Evolutionary conservation across 2,797 vertebrate genomes (phyloP), one percentile per base, ranked within the genome.

Genomic region (Xiphophorus birchmanni): DNA sequence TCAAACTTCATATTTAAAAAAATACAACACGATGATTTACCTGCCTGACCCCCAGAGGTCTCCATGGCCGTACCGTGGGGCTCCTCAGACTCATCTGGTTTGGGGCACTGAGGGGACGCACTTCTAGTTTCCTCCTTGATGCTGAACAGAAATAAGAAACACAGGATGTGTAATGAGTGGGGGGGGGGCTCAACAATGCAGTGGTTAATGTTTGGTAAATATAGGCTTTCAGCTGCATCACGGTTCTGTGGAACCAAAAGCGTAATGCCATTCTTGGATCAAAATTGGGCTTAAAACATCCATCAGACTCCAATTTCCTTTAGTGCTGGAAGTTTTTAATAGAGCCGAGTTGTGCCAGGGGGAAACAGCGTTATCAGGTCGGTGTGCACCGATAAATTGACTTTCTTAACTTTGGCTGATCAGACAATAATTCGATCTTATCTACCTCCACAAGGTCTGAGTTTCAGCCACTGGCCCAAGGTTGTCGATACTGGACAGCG

Each of bases 41-140:
- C 44, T 52, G 17, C 13, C 78, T 82, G 75, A 95, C 95, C 95
- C 2, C 80, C 40, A 56, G 4, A 75, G 0, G 89, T 87, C 79
- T 94, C 93, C 91, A 96, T 90, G 15, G 93, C 29, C 1, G 96
- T 96, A 2, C 96, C 96, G 77, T 94, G 92, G 0, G 96, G 96
- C 73, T 93, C 92, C 87, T 95, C 95, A 0, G 96, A 90, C 13
- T 96, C 96, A 67, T 96, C 93, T 0, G 95, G 95, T 79, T 96
- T 95, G 29, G 96, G 96, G 82, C 96, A 96, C 17, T 94, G 94
- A 76, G 96, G 96, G 9, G 96, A 96, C 0, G 77, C 84, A 73
- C 96, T 96, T 0, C 96, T 90, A 4, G 15, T 35, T 69, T 88
- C 94, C 74, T 93, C 92, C 81, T 95, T 95, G 4, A 84, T 9